These are phyloP conservation scores for Elaphurus davidianus DNA, from an alignment of 2,113 vertebrate species.

Conservation along the genomic window DNA sequence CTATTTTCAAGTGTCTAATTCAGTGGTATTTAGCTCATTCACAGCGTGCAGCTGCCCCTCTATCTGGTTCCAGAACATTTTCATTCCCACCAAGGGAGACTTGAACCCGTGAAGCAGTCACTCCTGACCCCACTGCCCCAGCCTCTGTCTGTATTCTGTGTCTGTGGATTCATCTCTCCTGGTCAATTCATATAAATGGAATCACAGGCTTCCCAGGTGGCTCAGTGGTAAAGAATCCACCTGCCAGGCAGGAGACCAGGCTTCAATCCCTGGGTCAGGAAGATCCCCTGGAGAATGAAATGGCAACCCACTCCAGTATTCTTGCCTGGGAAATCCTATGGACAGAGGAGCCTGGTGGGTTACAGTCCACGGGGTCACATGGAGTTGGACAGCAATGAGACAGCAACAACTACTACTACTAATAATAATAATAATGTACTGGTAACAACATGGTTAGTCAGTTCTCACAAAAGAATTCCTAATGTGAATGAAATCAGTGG, in stretches of 20 bases:
- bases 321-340: background rate
- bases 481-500: background rate
- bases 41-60: background rate
- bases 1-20: background rate
- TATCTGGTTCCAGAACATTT: background rate
- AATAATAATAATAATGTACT: background rate
- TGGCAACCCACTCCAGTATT: background rate
- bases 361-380: fast-evolving
- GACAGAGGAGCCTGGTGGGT: background rate
- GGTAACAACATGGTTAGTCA: background rate
- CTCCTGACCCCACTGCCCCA: background rate
- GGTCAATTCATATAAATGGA: background rate
- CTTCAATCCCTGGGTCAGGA: background rate
- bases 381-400: background rate
- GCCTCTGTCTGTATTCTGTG: background rate
- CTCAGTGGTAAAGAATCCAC: background rate
- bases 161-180: background rate
- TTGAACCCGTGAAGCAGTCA: background rate
- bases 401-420: background rate
- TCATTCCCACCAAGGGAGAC: background rate
- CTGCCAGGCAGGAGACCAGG: background rate
- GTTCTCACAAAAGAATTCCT: background rate
- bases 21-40: background rate
- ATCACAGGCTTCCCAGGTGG: background rate
- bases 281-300: background rate